Conservation (phyloP, 2,797 vertebrate genomes). For the Lepus townsendii region DNA sequence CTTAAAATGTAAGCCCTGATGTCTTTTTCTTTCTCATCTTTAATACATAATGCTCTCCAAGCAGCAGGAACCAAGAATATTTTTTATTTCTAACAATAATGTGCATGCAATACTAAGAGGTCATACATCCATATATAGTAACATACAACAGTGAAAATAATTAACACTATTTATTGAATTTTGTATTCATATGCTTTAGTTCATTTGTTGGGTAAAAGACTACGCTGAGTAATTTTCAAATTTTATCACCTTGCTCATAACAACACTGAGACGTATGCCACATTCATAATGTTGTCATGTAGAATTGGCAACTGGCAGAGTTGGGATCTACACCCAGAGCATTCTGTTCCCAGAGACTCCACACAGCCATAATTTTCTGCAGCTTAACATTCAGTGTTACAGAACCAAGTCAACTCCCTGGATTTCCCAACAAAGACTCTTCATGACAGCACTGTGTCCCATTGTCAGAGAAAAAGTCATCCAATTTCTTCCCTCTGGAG, state of each 20-base stretch:
- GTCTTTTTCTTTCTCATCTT: conserved; percentile 34
- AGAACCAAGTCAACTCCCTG: not conserved
- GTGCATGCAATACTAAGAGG: not conserved
- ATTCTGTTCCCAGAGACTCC: conserved; percentile 11
- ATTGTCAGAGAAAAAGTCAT: not conserved
- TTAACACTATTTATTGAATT: conserved; percentile 16
- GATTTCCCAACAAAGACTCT: not conserved
- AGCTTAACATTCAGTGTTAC: not conserved
- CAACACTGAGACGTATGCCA: not conserved
- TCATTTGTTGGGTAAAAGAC: conserved; percentile 12
- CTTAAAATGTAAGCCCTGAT: conserved; percentile 36
- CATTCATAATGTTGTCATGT: not conserved
- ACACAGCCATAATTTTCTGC: not conserved
- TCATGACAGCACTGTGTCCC: not conserved
- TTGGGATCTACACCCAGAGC: not conserved
- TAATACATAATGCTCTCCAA: conserved; percentile 29
- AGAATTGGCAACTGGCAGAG: not conserved
- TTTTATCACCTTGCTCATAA: not conserved
- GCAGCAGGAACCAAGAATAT: conserved; percentile 34
- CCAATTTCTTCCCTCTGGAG: not conserved
- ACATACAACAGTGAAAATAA: conserved; percentile 45
- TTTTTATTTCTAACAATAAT: conserved; percentile 55
- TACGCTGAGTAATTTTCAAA: conserved; percentile 20
- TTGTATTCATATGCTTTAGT: not conserved
- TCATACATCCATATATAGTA: not conserved